These are phyloP conservation scores for Anabas testudineus DNA, from an alignment of 2,797 vertebrate species.

Conservation along the genomic window DNA sequence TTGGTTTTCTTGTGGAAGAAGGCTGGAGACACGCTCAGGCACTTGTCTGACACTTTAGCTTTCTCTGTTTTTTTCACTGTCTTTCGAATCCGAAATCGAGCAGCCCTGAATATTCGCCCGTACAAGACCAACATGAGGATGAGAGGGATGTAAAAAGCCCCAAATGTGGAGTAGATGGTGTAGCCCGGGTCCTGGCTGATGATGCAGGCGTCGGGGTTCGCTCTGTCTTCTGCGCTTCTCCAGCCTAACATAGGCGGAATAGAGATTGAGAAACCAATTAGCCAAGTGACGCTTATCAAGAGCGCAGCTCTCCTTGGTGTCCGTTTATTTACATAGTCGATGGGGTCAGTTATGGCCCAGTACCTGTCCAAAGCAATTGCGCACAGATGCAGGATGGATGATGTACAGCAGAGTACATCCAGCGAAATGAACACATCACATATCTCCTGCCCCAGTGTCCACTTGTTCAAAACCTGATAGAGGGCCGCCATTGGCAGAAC, in stretches of 20 bases:
- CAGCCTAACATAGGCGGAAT: constrained; percentile 98
- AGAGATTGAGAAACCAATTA: constrained; percentile 96
- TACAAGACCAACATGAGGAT: constrained; percentile 97
- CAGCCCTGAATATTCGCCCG: constrained; percentile 94
- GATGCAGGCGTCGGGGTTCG: constrained; percentile 92
- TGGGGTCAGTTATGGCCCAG: constrained; percentile 98
- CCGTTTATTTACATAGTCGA: constrained; percentile 97
- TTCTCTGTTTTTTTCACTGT: constrained; percentile 91
- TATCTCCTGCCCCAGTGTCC: constrained; percentile 95
- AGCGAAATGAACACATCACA: constrained; percentile 97
- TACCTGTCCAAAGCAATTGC: constrained; percentile 98
- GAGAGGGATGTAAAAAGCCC: constrained; percentile 97
- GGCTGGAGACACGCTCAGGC: constrained; percentile 83
- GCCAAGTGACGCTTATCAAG: constrained; percentile 95
- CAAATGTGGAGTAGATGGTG: constrained; percentile 98
- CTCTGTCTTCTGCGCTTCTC: constrained; percentile 95
- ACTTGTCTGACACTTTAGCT: constrained; percentile 79
- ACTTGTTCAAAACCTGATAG: constrained; percentile 97
- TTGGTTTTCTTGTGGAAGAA: constrained; percentile 85
- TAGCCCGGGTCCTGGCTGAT: constrained; percentile 98
- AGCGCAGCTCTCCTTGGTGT: constrained; percentile 93
- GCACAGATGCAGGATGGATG: constrained; percentile 97
- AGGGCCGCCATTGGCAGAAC: constrained; percentile 98
- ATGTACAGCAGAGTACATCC: constrained; percentile 97
- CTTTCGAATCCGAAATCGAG: constrained; percentile 95